Base-by-base conservation (phyloP, 1,140 invertebrate species). In the Hermetia illucens region DNA sequence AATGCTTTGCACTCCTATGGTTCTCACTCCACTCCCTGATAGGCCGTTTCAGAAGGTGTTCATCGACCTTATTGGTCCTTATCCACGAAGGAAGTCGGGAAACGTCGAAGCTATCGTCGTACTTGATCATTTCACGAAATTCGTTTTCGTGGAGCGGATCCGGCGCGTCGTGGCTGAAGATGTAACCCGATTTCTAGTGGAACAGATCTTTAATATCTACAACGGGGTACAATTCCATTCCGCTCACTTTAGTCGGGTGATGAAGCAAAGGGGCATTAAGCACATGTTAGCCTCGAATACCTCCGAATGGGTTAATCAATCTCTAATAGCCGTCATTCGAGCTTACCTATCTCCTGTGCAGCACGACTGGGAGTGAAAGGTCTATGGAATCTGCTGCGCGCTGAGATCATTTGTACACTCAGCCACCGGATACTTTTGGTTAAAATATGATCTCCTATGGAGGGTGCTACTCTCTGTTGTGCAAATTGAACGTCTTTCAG, bases 381-480 rank as follows among this genome's bases (percentile, higher is more conserved):
- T 36, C 6, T 8, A 10, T 16, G 8, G 22, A 8, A 36, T 36
- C 15, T 19, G 9, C 15, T 19, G 34, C 15, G 13, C 34, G 6
- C 15, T 36, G 34, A 36, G 34, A 15, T 8, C 5, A 5, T 5
- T 9, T 21, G 8, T 36, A 19, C 20, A 36, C 15, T 15, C 5
- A 20, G 22, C 5, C 16, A 36, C 22, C 19, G 16, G 24, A 35
- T 18, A n/a, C 20, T 8, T 40, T 35, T 29, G 39, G 22, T n/a
- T 17, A 22, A 21, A 34, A 40, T 25, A 40, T 40, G 38, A 40
- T 40, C 13, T 34, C 38, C n/a, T 21, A 32, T 21, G 34, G 34
- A 4, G 9, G 10, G n/a, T n/a, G n/a, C n/a, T n/a, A n/a, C n/a
- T n/a, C n/a, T n/a, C n/a, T n/a, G n/a, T n/a, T n/a, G n/a, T n/a